Base-by-base conservation (phyloP, 2,888 invertebrate species). In the Lacanobia wlatinum region DNA sequence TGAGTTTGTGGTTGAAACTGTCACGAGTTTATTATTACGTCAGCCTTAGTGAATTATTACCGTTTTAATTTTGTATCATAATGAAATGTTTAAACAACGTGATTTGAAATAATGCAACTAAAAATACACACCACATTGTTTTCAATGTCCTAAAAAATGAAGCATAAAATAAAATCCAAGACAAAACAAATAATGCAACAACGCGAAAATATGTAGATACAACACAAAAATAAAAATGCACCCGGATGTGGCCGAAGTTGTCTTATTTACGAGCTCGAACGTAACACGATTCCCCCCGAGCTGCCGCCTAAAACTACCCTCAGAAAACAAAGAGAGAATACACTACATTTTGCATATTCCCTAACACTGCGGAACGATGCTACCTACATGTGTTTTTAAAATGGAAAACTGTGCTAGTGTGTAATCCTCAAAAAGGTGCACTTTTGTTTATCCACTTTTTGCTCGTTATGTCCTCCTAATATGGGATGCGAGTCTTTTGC, bases 241-340 rank as follows among this genome's bases (percentile, higher is more conserved):
- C 70, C 76, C 52, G 71, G 28, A 77, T 70, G 52, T 60, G 60
- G 55, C 64, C 40, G 34, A 60, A 76, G 59, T 71, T 74, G 69
- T 76, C 72, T 70, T 83, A 83, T 84, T 84, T 84, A 83, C 72
- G 83, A 72, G 65, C 52, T 60, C 52, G 58, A 65, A 67, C 76
- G 80, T 70, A 78, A 73, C 73, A 70, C 76, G 73, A 78, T 76
- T 64, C 77, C 70, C 73, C 50, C n/a, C n/a, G 48, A 63, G 73
- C 66, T 61, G 21, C 70, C 55, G n/a, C 80, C 83, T 58, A 73
- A 76, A 75, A 82, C 82, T 64, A 77, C 77, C 71, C 73, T 70
- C 46, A 64, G 67, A 64, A 72, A 80, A 82, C 80, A 82, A 78
- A 82, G 59, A 60, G 58, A 56, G 60, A 66, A 43, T 21, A 69